Evolutionary conservation across 2,888 invertebrate species (phyloP).

Genomic region (Smittia sp.): DNA sequence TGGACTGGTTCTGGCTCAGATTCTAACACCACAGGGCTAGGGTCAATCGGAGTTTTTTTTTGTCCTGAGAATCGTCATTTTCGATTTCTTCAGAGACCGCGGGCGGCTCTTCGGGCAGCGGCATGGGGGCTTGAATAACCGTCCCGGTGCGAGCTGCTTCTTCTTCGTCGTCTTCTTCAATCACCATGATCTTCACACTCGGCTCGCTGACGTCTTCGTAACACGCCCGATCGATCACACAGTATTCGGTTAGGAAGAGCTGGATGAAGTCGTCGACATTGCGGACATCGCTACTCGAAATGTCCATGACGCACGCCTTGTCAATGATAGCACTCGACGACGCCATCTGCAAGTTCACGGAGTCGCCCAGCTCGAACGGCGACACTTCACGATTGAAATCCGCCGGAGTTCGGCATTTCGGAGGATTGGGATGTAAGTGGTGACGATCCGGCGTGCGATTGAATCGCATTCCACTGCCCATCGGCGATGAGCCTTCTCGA

Average conservation of each 20-base stretch:
- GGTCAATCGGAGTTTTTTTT: slow-evolving; percentile 41
- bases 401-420: slow-evolving; percentile 4
- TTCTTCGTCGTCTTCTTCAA: slow-evolving; percentile 44
- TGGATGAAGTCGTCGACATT: slow-evolving; percentile 50
- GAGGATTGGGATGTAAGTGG: slow-evolving; percentile 13
- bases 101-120: not conserved
- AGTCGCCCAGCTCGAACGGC: slow-evolving; percentile 52
- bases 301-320: slow-evolving; percentile 54
- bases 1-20: not conserved
- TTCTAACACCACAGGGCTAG: slow-evolving; percentile 24
- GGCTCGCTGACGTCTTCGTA: slow-evolving; percentile 36
- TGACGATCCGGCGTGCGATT: slow-evolving; percentile 29
- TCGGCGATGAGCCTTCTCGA: slow-evolving; percentile 13
- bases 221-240: slow-evolving; percentile 37
- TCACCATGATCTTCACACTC: slow-evolving; percentile 23
- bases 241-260: slow-evolving; percentile 37
- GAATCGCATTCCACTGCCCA: not conserved
- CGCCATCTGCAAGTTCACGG: slow-evolving; percentile 50
- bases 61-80: slow-evolving; percentile 36
- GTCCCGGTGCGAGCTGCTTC: slow-evolving; percentile 45
- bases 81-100: not conserved
- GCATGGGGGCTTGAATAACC: not conserved
- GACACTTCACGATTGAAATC: slow-evolving; percentile 48
- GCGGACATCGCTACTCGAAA: slow-evolving; percentile 54
- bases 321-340: slow-evolving; percentile 53